Evolutionary conservation across 2,113 vertebrate genomes (phyloP).

Genomic region (Pseudolaguvia tuberculata): DNA sequence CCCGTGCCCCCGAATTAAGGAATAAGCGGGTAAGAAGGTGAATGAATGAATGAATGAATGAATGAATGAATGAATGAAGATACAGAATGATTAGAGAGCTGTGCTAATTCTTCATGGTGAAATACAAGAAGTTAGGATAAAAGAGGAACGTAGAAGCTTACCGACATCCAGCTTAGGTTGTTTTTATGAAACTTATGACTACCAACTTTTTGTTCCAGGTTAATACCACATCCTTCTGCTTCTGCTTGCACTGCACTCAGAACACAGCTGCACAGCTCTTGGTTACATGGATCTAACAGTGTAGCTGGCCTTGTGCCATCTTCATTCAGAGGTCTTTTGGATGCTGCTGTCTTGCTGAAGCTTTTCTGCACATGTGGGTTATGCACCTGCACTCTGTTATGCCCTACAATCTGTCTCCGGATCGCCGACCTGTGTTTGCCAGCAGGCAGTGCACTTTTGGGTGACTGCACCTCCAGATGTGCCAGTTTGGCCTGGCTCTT

Average conservation of each 20-base stretch:
- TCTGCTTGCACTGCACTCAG: slow-evolving; percentile 1
- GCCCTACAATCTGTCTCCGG: slow-evolving; percentile 2
- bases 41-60: too few species aligned
- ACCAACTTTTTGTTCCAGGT: background rate
- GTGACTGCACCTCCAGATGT: background rate
- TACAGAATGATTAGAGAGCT: background rate
- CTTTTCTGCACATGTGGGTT: background rate
- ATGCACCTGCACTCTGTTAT: background rate
- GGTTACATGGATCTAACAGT: background rate
- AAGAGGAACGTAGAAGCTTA: slow-evolving; percentile 31
- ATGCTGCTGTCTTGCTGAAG: background rate
- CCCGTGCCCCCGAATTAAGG: too few species aligned
- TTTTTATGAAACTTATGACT: background rate
- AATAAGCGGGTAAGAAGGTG: too few species aligned
- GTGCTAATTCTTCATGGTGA: background rate
- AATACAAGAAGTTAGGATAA: background rate
- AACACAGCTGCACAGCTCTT: background rate
- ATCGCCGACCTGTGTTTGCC: slow-evolving; percentile 22
- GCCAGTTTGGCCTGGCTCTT: background rate
- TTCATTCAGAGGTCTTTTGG: background rate
- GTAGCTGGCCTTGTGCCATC: background rate
- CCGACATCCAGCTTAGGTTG: slow-evolving; percentile 11
- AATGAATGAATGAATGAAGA: too few species aligned
- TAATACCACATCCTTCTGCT: background rate
- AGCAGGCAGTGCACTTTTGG: background rate